Evolutionary conservation across 1,140 invertebrate species (phyloP), one percentile per base, ranked within the genome.

Genomic region (Apocrypta bakeri): DNA sequence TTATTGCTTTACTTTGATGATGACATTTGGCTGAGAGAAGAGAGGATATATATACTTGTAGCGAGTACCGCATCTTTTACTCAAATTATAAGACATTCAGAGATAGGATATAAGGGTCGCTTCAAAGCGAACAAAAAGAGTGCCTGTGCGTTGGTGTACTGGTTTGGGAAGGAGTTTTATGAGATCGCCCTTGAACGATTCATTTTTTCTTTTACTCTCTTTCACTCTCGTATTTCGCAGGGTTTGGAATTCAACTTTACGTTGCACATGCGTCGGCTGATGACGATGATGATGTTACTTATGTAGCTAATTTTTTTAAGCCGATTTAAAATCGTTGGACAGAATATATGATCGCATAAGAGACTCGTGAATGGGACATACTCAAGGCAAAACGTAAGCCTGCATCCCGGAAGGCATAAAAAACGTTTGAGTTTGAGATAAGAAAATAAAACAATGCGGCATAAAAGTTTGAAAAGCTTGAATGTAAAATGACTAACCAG

Each of bases 181-280:
- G 68, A 69, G 25, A 29, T 69, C 29, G 68, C 68, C 68, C 68
- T 69, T 69, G 68, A 69, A 33, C 12, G 17, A 33, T 69, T 69
- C 11, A 14, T 8, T 31, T 31, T 69, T 37, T 69, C 1, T 17
- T 56, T n/a, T 21, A 7, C 48, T 4, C 21, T 56, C 48, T 6
- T 42, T 42, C 11, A 12, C 40, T 42, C 33, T 42, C 40, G 1
- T 42, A 1, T n/a, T 17, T 21, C 1, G 21, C 48, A n/a, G 1
- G 7, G 17, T 56, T 21, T 6, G 48, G 48, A 56, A 56, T 56
- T 56, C 17, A 4, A 21, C 42, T 48, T 48, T 2, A 17, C 48
- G 21, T 56, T 56, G 17, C 48, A 56, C 21, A 17, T 21, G 48
- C 21, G 14, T 2, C 48, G 14, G 42, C 42, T 48, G 1, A 48